phyloP scores from a whole-genome alignment of 2,888 invertebrate species.

The Bombylius major region DNA sequence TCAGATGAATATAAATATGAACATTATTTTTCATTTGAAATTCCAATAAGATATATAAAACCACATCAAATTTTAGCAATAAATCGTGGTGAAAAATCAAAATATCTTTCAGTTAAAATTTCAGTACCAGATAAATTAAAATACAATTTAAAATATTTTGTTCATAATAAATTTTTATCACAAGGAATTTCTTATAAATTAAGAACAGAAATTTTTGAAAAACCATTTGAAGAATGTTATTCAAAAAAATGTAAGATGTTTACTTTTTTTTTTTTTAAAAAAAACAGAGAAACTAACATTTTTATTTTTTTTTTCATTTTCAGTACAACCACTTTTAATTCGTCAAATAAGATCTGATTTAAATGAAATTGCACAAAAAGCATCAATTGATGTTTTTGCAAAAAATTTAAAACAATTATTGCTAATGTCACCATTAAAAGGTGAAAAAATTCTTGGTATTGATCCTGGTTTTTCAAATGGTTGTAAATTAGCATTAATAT shows the following conservation, averaged over 20 bases:
- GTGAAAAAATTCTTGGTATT: constrained; percentile 66
- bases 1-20: constrained; percentile 53
- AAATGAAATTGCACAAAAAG: constrained; percentile 62
- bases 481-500: constrained; percentile 77
- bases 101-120: constrained; percentile 66
- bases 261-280: neutral
- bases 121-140: constrained; percentile 52
- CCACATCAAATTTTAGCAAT: constrained; percentile 82
- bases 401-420: constrained; percentile 73
- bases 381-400: constrained; percentile 74
- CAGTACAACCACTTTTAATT: constrained; percentile 51
- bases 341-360: constrained; percentile 61
- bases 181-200: constrained; percentile 30
- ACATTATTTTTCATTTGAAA: constrained; percentile 62
- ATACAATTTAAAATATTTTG: constrained; percentile 44
- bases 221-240: constrained; percentile 49
- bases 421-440: constrained; percentile 66
- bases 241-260: constrained; percentile 38
- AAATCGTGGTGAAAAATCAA: constrained; percentile 74
- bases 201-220: constrained; percentile 36
- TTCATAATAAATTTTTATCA: constrained; percentile 36
- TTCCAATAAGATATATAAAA: constrained; percentile 49
- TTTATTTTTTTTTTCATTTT: constrained; percentile 18
- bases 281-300: too few species aligned
- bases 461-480: constrained; percentile 86